Conservation (phyloP, 2,113 vertebrate genomes). For the Antidorcas marsupialis region DNA sequence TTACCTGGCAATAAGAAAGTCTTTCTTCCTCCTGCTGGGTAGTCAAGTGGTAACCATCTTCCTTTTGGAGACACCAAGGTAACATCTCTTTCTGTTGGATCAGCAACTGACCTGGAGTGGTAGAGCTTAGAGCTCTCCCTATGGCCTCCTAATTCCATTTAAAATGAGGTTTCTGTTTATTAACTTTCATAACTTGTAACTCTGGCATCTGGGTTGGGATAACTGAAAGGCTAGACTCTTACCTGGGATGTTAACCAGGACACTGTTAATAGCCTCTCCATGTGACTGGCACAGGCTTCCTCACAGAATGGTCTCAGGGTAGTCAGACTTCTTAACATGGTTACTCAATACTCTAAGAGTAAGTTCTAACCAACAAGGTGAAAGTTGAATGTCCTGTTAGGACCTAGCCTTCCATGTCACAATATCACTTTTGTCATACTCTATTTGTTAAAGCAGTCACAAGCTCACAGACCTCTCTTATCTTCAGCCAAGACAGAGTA, state of each 20-base stretch:
- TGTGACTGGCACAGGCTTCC: neutral
- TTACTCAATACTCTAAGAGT: neutral
- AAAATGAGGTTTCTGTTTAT: neutral
- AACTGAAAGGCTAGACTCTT: neutral
- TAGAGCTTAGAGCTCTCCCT: neutral
- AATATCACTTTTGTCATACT: neutral
- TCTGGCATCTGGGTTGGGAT: neutral
- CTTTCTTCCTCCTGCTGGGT: neutral
- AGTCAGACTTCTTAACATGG: neutral
- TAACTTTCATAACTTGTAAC: neutral
- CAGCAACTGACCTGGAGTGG: neutral
- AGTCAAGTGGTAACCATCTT: neutral
- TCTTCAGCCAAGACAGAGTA: neutral
- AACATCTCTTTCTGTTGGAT: neutral
- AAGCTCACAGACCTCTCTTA: neutral
- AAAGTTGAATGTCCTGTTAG: neutral
- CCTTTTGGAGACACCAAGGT: neutral
- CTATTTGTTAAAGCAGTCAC: neutral
- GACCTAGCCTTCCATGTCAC: neutral
- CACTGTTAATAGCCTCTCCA: neutral
- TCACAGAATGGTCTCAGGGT: neutral
- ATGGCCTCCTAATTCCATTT: neutral
- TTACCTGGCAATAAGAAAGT: neutral
- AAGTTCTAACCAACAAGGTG: neutral
- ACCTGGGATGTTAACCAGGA: neutral